A percentile compares a stretch with the other conserved stretches of the same genome.
Conservation (phyloP, 2,113 vertebrate species). For the Caloenas nicobarica region DNA sequence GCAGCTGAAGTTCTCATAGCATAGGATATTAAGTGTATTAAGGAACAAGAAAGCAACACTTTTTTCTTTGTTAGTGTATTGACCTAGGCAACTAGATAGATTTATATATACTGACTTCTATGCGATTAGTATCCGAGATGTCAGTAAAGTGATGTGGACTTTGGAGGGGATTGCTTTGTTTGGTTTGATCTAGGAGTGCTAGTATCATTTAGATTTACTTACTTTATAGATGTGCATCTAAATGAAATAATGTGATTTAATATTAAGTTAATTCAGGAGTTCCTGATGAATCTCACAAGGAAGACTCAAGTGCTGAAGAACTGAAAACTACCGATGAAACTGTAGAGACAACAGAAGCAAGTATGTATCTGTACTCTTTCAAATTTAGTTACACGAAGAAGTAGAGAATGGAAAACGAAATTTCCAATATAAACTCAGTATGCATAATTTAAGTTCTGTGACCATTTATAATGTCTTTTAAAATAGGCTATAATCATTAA, state of each 20-base stretch:
- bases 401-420: neutral
- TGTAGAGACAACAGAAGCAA: neutral
- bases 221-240: neutral
- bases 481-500: neutral
- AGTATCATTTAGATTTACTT: neutral
- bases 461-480: neutral
- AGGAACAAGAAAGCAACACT: neutral
- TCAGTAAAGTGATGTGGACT: neutral
- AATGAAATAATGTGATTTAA: neutral
- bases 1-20: neutral
- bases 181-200: neutral
- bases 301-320: constrained; percentile 36
- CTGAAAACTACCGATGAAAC: constrained; percentile 14
- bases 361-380: constrained; percentile 36
- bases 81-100: neutral
- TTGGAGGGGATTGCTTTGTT: neutral
- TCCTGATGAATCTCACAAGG: constrained; percentile 56
- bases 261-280: constrained; percentile 37
- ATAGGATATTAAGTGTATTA: neutral
- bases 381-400: neutral
- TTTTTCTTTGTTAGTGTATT: neutral
- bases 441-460: neutral
- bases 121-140: neutral
- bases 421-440: neutral
- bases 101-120: neutral